Evolutionary conservation across 37 sponge, comb jelly and placozoan genomes (phyloP), one percentile per base, ranked within the genome.

Genomic region (Ianthella basta): DNA sequence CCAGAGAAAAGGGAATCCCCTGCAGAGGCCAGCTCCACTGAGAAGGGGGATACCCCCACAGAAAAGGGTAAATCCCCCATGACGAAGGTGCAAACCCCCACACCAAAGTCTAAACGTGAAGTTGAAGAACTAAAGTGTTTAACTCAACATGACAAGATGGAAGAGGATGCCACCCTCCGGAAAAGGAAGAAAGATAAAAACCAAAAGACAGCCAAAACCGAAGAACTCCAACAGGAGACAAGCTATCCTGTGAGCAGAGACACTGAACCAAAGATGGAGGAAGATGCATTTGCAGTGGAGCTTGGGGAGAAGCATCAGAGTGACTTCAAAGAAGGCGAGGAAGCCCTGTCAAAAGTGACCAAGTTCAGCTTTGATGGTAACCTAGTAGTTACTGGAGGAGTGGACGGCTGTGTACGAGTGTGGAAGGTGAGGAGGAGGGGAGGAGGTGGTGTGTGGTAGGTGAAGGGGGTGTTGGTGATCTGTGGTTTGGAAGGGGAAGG

Each of bases 331-430:
- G 85, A 60, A 3, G 63, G 34, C 20, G 69, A 57, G 55, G 79
- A 85, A 16, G 66, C 83, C 3, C 84, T 78, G 20, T 90, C 89
- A 67, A 93, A 90, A 55, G 88, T 87, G 27, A 90, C 87, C 25
- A 40, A 61, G 55, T 93, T 93, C 56, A 78, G 55, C 15, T 79
- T 15, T 44, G 86, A 90, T 39, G 94, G 91, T 4, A 30, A 56
- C 21, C 25, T 30, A 0, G 69, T 93, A 6, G 82, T 93, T 27
- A 93, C 94, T 41, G 94, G 94, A 1, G 91, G 94, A 41, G 67
- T 33, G 23, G 91, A 91, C 57, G 87, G 91, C 30, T 56, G 83
- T 13, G 73, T 94, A 19, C 82, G 94, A 44, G 84, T 90, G 68
- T 94, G 89, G 90, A 82, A 90, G 86, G 94, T 93, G 74, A 68